Percentiles rank a stretch among this genome's conserved stretches.
These are phyloP conservation scores for Chrysoperla carnea DNA, from an alignment of 1,140 invertebrate species.

Conservation along the genomic window DNA sequence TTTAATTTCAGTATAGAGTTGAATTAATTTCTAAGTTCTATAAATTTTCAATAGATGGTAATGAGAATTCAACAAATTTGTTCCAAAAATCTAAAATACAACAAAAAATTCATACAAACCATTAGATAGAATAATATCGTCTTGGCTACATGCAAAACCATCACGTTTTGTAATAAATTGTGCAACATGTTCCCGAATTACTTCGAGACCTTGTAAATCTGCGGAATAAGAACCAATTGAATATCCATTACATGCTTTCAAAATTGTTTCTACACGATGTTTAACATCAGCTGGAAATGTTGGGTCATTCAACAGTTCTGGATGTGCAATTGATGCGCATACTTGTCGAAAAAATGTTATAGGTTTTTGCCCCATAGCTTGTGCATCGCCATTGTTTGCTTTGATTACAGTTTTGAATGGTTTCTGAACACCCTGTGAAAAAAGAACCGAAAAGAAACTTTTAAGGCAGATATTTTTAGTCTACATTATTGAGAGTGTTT, in stretches of 20 bases:
- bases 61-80: too few species aligned
- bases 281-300: slow-evolving; percentile 77
- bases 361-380: slow-evolving; percentile 92
- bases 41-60: too few species aligned
- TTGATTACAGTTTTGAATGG: slow-evolving; percentile 92
- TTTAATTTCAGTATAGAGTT: too few species aligned
- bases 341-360: slow-evolving; percentile 67
- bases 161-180: slow-evolving; percentile 79
- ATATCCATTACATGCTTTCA: slow-evolving; percentile 63
- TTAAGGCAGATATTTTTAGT: too few species aligned
- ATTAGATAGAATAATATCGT: slow-evolving; percentile 63
- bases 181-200: slow-evolving; percentile 77
- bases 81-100: too few species aligned
- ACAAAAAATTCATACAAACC: too few species aligned
- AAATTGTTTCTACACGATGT: slow-evolving; percentile 49
- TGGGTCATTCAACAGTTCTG: slow-evolving; percentile 53
- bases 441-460: too few species aligned
- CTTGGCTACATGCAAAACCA: slow-evolving; percentile 49
- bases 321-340: slow-evolving; percentile 57
- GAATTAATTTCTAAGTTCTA: too few species aligned
- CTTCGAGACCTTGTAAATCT: slow-evolving; percentile 81
- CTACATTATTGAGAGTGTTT: too few species aligned
- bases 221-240: slow-evolving; percentile 87
- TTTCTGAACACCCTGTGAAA: slow-evolving; percentile 58
- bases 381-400: slow-evolving; percentile 97